These are phyloP conservation scores for Hypocryptadius cinnamomeus DNA, from an alignment of 2,113 vertebrate genomes.

Conservation along the genomic window DNA sequence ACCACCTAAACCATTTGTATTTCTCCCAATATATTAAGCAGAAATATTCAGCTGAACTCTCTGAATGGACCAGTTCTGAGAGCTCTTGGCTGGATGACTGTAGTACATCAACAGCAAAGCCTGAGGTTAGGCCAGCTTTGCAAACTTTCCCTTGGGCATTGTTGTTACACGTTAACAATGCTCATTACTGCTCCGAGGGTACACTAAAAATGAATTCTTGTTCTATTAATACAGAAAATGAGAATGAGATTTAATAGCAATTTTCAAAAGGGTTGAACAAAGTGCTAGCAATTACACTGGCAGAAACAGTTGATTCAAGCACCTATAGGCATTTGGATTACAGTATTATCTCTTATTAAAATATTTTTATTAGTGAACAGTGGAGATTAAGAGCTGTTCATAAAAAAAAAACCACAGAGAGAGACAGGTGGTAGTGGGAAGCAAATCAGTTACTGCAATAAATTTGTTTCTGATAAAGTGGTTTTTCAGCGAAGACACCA, in stretches of 20 bases:
- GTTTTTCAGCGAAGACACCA: background rate
- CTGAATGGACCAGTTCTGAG: background rate
- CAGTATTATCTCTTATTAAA: conserved; percentile 10
- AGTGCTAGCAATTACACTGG: conserved; percentile 29
- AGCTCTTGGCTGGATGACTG: background rate
- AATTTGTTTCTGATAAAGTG: background rate
- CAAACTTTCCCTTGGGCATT: conserved; percentile 32
- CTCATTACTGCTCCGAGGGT: conserved; percentile 32
- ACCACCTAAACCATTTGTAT: conserved; percentile 18
- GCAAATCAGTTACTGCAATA: background rate
- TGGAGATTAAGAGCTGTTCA: conserved; percentile 5
- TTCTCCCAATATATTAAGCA: background rate
- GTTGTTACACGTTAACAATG: conserved; percentile 41
- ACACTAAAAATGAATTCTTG: conserved; percentile 51
- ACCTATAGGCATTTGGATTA: conserved; percentile 34
- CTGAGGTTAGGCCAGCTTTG: conserved; percentile 22
- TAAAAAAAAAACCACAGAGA: background rate
- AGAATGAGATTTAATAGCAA: conserved; percentile 41
- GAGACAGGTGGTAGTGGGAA: background rate
- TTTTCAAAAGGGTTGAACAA: conserved; percentile 29
- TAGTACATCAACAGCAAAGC: conserved; percentile 12
- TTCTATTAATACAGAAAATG: conserved; percentile 42
- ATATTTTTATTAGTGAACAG: conserved; percentile 39
- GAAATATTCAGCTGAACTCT: background rate
- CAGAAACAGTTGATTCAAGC: conserved; percentile 14